Evolutionary conservation across 2,888 invertebrate species (phyloP), one percentile per base, ranked within the genome.

Genomic region (Drosophila antonietae): DNA sequence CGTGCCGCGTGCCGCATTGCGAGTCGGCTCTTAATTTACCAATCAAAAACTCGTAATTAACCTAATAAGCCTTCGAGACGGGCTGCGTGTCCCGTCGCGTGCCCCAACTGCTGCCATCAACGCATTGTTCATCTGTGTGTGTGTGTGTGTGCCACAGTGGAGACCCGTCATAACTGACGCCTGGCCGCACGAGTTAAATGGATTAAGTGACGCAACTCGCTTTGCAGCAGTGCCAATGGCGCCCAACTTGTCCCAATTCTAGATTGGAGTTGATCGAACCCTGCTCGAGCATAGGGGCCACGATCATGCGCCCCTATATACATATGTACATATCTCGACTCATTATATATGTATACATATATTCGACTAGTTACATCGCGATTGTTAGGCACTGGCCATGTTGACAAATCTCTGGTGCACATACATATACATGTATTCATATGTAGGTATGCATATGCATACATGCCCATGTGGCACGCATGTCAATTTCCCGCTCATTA

Each of bases 1-100:
- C 76, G 39, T 55, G 55, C 55, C 75, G 87, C 86, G 75, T 85
- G 86, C 88, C 83, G 66, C 76, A 72, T 68, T 73, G 73, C 63
- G 68, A 68, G 58, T 31, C 62, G 53, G 76, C 75, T 80, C 88
- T 87, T 81, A 83, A 89, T 89, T 87, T 87, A 89, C 81, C 90
- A 90, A 88, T 90, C 89, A 88, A 88, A 88, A 89, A 88, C 83
- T 88, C 89, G 86, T 88, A 88, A 89, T 88, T 88, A 89, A 88
- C 88, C 88, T 83, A 89, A 88, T 88, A 89, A 88, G 88, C 88
- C 81, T 71, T 68, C 75, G 76, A 80, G 73, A 75, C 76, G 75
- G 68, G 69, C 78, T 67, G 68, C 60, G 66, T 73, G 81, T 60
- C 65, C 63, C 80, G 80, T 86, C 83, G 83, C 87, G 83, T 87